These are phyloP conservation scores for Drosophila bocqueti DNA, from an alignment of 1,140 invertebrate genomes.

Conservation along the genomic window DNA sequence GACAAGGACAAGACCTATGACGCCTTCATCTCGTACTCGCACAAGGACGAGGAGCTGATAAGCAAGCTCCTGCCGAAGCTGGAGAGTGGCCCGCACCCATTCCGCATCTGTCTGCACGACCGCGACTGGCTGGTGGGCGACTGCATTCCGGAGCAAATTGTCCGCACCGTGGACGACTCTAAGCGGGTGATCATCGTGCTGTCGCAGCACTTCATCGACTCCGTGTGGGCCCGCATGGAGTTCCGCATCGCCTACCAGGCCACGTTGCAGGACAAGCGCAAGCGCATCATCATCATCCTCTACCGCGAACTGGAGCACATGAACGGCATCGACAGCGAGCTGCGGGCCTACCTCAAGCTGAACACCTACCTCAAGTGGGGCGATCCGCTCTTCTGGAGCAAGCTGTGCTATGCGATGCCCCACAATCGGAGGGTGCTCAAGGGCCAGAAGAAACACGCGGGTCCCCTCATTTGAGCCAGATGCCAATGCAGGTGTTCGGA, in stretches of 20 bases:
- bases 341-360: conserved; percentile 91
- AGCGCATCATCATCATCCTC: conserved; percentile 91
- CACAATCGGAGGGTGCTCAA: conserved; percentile 72
- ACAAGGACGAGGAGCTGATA: conserved; percentile 91
- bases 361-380: conserved; percentile 95
- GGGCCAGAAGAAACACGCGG: conserved; percentile 74
- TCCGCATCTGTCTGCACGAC: conserved; percentile 91
- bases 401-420: conserved; percentile 90
- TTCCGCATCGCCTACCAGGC: conserved; percentile 92
- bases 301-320: conserved; percentile 89
- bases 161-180: conserved; percentile 91
- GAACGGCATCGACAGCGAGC: conserved; percentile 89
- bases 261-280: conserved; percentile 90
- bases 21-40: conserved; percentile 94
- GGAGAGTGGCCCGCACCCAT: conserved; percentile 87
- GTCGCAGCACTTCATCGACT: conserved; percentile 92
- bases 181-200: conserved; percentile 93
- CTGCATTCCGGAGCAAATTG: conserved; percentile 92
- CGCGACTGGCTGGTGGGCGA: conserved; percentile 93
- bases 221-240: conserved; percentile 94
- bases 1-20: conserved; percentile 93
- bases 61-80: conserved; percentile 89
- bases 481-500: neutral
- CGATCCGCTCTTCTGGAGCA: conserved; percentile 94
- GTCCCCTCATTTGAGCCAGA: conserved; percentile 54